Conservation (phyloP, 1,140 invertebrate genomes). For the Hyles vespertilio region DNA sequence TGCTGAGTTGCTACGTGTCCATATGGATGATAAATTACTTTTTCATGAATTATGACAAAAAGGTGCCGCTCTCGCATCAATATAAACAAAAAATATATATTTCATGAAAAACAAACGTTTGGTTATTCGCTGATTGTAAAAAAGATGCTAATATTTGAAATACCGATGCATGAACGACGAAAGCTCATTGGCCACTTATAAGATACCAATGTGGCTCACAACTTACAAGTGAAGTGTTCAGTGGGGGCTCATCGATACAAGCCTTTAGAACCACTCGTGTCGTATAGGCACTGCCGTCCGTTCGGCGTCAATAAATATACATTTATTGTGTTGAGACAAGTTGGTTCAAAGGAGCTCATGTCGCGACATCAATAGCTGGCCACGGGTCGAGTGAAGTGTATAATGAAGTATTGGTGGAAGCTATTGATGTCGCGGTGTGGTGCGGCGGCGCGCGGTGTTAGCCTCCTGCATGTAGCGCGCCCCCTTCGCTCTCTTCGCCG, state of each 20-base stretch:
- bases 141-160: constrained; percentile 39
- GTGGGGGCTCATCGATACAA: constrained; percentile 9
- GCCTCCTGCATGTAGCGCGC: neutral
- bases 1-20: constrained; percentile 62
- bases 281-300: constrained; percentile 2
- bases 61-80: constrained; percentile 50
- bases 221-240: constrained; percentile 26
- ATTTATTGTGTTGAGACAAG: constrained; percentile 8
- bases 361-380: constrained; percentile 9
- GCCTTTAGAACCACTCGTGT: constrained; percentile 6
- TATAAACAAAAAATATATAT: constrained; percentile 14
- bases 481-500: constrained; percentile 4
- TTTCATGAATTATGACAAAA: constrained; percentile 31
- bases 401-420: too few relatives aligned
- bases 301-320: constrained; percentile 1
- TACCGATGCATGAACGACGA: constrained; percentile 42
- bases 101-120: constrained; percentile 13
- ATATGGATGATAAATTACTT: constrained; percentile 1
- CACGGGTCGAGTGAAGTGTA: too few relatives aligned
- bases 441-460: constrained; percentile 4
- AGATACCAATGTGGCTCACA: constrained; percentile 37
- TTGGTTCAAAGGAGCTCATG: neutral
- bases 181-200: constrained; percentile 46
- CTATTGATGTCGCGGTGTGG: neutral
- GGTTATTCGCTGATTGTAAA: constrained; percentile 40